phyloP scores from a whole-genome alignment of 2,797 vertebrate species.

The Pitangus sulphuratus region DNA sequence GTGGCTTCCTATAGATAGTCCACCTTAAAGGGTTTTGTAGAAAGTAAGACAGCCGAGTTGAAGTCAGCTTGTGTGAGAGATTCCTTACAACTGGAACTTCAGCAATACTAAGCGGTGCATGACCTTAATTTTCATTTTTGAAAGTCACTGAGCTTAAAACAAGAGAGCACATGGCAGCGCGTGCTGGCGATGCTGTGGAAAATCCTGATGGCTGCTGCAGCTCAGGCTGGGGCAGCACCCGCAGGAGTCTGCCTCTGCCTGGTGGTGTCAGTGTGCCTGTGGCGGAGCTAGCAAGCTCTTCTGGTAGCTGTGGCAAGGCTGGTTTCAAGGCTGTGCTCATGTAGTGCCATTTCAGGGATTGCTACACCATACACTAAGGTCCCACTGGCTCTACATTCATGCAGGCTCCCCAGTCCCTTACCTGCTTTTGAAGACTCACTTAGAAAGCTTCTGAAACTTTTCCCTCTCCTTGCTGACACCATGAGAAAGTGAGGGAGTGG shows the following conservation, averaged over 20 bases:
- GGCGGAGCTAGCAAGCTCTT: neutral
- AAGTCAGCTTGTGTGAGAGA: neutral
- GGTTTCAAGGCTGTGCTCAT: neutral
- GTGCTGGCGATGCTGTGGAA: fast-evolving
- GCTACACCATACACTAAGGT: neutral
- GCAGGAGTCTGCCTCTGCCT: neutral
- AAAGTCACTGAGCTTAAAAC: neutral
- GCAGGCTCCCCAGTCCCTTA: neutral
- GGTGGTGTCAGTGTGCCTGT: neutral
- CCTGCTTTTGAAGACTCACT: neutral
- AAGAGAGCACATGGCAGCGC: fast-evolving
- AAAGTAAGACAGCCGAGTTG: neutral
- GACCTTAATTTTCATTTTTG: neutral
- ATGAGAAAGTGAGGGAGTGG: neutral
- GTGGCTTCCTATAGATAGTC: neutral
- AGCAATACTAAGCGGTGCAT: neutral
- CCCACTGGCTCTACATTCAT: neutral
- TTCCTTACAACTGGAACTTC: neutral
- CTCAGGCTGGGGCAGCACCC: fast-evolving
- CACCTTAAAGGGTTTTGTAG: neutral
- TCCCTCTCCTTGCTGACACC: neutral
- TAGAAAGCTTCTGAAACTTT: neutral
- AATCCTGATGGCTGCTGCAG: neutral
- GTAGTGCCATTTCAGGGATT: neutral
- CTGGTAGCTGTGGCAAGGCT: neutral